phyloP scores from a whole-genome alignment of 2,113 vertebrate genomes.

The Notarius lentiginosus region DNA sequence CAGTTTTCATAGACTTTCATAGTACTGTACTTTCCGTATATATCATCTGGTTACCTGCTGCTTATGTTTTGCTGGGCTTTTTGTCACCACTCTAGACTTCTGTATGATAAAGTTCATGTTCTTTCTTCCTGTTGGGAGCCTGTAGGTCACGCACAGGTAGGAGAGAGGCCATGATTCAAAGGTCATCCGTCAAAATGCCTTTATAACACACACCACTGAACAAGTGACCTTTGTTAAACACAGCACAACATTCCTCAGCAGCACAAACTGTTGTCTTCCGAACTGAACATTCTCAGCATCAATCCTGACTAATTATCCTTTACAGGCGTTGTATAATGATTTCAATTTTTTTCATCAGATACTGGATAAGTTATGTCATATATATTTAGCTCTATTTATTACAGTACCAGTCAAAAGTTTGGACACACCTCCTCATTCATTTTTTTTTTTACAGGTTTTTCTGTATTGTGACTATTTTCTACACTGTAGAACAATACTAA shows the following conservation, averaged over 20 bases:
- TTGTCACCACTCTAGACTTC: neutral
- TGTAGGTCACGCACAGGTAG: conserved; percentile 70
- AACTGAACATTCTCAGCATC: neutral
- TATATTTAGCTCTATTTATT: neutral
- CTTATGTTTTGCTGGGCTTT: neutral
- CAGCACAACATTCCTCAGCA: conserved; percentile 47
- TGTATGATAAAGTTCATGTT: neutral
- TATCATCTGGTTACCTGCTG: neutral
- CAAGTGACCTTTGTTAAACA: conserved; percentile 62
- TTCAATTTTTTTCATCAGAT: neutral
- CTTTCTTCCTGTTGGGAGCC: conserved; percentile 20
- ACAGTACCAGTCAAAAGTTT: neutral
- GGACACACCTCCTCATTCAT: no score
- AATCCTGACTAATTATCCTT: neutral
- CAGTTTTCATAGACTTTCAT: neutral
- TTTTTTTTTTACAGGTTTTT: no score
- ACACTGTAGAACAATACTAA: no score
- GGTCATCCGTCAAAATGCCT: conserved; percentile 72
- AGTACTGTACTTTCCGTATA: neutral
- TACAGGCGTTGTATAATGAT: neutral
- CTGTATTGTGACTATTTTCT: neutral
- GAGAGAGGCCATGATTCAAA: conserved; percentile 66
- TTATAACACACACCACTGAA: conserved; percentile 59
- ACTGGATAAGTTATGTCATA: neutral
- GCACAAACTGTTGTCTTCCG: neutral